phyloP scores from a whole-genome alignment of 2,888 invertebrate species.

The Noctua janthe region DNA sequence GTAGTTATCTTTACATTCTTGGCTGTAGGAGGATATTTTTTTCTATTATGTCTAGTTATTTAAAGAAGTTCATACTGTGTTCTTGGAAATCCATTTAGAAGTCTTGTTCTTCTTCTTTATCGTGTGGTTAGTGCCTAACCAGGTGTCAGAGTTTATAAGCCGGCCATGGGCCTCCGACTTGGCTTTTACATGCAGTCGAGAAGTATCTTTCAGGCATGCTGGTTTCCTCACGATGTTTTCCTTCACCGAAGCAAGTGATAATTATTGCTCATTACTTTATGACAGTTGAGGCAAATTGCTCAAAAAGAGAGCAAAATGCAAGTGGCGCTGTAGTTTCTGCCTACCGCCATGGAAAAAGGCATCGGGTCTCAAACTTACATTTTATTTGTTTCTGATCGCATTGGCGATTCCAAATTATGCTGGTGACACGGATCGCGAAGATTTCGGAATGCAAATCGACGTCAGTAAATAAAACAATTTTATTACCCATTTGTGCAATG shows the following conservation, averaged over 20 bases:
- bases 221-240: too few species aligned
- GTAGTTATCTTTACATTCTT: background rate
- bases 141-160: too few species aligned
- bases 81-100: too few species aligned
- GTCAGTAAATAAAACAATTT: conserved; percentile 49
- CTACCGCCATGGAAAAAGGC: too few species aligned
- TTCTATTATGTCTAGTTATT: background rate
- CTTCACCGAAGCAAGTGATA: too few species aligned
- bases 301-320: background rate
- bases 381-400: background rate
- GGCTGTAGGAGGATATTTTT: background rate
- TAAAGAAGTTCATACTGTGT: too few species aligned
- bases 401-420: conserved; percentile 12
- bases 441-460: conserved; percentile 36
- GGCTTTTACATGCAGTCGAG: too few species aligned
- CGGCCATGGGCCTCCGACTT: too few species aligned
- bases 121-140: too few species aligned
- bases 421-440: conserved; percentile 19
- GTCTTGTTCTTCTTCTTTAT: too few species aligned
- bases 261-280: too few species aligned
- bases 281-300: background rate
- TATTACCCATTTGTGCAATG: conserved; percentile 43
- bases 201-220: too few species aligned
- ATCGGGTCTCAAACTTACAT: background rate
- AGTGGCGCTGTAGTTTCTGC: background rate